Evolutionary conservation across 2,113 vertebrate genomes (phyloP), one percentile per base, ranked within the genome.

Genomic region (Clarias gariepinus): DNA sequence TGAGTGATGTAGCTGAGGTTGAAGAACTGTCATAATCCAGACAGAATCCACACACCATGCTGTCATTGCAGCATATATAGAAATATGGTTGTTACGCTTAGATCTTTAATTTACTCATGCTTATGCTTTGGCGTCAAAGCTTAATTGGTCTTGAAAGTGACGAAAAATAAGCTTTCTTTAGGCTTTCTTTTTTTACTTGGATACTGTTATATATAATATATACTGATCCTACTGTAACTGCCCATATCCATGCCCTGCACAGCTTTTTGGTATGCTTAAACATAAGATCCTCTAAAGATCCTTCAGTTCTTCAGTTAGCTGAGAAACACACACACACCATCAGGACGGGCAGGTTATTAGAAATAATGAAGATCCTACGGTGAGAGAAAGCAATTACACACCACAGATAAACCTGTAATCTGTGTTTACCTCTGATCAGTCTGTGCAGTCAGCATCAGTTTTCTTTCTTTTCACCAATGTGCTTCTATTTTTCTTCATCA

Each of bases 361-460:
- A 89, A 91, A 88, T 90, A 91, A 90, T 90, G 89, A 92, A 87
- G 80, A 53, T 69, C 55, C 78, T 53, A 53, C 68, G 66, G 63
- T 78, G 41, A 47, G 64, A 11, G 64, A 87, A 92, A 88, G 88
- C 88, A 89, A 91, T 94, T 93, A 92, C 81, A 81, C 3, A 41
- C 60, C 86, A 81, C 36, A 88, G 57, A 91, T 91, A 90, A 90
- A 89, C 90, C 81, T 87, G 82, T 90, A 88, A 90, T 86, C 30
- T 25, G 63, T 71, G 57, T 85, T 90, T 85, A 61, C 86, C 52
- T 76, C 83, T 28, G 71, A 16, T 87, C 87, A 81, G 86, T 36
- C 33, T 36, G 33, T 90, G 85, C 89, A 86, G 79, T 36, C 60
- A 63, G 36, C n/a, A 33, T 90, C 88, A 90, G 86, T 86, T 30